Evolutionary conservation across 2,888 invertebrate genomes (phyloP).

Genomic region (Tachystola acroxantha): DNA sequence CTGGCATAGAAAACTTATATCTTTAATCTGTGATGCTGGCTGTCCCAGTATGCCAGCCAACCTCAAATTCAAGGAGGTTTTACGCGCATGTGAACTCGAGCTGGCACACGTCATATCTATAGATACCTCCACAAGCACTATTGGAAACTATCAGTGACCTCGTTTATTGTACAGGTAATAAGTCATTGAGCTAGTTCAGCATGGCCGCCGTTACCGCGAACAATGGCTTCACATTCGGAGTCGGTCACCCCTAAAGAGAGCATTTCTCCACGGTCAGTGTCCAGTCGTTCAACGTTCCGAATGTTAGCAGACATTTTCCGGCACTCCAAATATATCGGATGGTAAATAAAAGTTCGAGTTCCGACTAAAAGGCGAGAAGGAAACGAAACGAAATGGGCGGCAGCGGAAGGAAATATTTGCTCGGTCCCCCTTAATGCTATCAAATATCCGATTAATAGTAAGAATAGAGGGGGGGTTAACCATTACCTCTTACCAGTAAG

Average conservation of each 20-base stretch:
- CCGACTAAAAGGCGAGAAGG: not conserved
- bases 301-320: constrained; percentile 28
- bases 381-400: too few relatives aligned
- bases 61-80: too few relatives aligned
- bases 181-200: constrained; percentile 31
- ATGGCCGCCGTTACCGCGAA: constrained; percentile 27
- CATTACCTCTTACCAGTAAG: too few relatives aligned
- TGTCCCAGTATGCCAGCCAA: too few relatives aligned
- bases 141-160: not conserved
- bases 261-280: constrained; percentile 29
- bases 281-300: constrained; percentile 19
- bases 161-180: constrained; percentile 7
- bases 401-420: too few relatives aligned
- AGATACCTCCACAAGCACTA: not conserved
- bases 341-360: constrained; percentile 3
- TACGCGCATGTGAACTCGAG: too few relatives aligned
- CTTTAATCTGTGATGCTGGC: too few relatives aligned
- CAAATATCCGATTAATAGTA: too few relatives aligned
- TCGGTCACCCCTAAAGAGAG: constrained; percentile 38
- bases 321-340: constrained; percentile 27
- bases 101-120: too few relatives aligned
- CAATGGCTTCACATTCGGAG: constrained; percentile 33
- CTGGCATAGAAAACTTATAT: too few relatives aligned
- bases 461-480: too few relatives aligned
- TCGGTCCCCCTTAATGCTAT: too few relatives aligned